A percentile compares a stretch with the other conserved stretches of the same genome.
Evolutionary conservation across 2,797 vertebrate species (phyloP).

Genomic region (Sebastiscus albofasciatus): DNA sequence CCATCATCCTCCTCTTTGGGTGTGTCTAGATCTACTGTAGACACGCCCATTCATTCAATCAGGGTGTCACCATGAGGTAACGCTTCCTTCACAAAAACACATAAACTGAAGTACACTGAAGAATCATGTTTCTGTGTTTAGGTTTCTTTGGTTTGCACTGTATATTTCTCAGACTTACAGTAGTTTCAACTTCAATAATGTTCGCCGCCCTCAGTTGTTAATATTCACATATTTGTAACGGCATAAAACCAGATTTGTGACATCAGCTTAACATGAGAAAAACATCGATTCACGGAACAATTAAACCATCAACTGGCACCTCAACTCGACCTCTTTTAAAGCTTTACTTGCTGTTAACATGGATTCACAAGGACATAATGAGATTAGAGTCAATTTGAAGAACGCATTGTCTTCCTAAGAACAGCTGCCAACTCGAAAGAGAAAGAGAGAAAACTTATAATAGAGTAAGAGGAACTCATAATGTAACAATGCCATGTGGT

Average conservation of each 20-base stretch:
- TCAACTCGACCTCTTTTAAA: not conserved
- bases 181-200: not conserved
- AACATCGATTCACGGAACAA: not conserved
- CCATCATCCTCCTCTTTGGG: too few species aligned
- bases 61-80: too few species aligned
- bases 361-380: not conserved
- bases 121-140: too few species aligned
- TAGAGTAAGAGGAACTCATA: not conserved
- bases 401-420: not conserved
- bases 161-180: too few species aligned
- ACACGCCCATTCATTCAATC: too few species aligned
- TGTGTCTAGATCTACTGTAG: too few species aligned
- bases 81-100: too few species aligned
- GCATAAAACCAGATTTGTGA: not conserved
- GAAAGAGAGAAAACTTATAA: not conserved
- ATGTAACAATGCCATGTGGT: not conserved
- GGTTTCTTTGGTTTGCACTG: too few species aligned
- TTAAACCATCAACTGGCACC: not conserved
- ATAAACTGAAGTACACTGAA: too few species aligned
- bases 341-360: not conserved
- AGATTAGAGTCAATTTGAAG: conserved; percentile 4
- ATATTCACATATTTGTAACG: not conserved
- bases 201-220: not conserved
- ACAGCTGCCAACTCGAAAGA: not conserved
- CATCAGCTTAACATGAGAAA: not conserved